Conservation (phyloP, 2,113 vertebrate species). For the Serranochromis macrocephalus region DNA sequence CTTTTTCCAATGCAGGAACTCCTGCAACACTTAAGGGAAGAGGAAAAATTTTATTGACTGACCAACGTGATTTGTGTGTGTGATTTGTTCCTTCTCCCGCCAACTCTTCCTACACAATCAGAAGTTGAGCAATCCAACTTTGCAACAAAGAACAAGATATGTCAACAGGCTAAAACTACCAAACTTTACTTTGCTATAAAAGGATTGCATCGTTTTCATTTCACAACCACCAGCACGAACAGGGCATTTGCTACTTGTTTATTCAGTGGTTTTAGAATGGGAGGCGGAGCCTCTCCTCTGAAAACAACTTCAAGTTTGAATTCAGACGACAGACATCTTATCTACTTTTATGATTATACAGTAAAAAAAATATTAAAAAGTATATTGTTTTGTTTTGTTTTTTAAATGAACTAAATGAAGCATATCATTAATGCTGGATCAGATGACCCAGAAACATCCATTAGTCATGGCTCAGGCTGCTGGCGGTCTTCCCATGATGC, state of each 20-base stretch:
- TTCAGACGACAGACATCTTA: not conserved
- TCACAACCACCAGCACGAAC: accelerated
- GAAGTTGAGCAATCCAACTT: not conserved
- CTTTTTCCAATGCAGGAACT: not conserved
- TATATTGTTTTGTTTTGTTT: not conserved
- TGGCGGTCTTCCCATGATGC: not conserved
- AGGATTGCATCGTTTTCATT: accelerated
- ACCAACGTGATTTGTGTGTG: accelerated
- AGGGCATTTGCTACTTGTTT: not conserved
- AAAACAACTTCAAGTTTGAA: not conserved
- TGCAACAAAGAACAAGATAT: not conserved
- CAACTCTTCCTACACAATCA: not conserved
- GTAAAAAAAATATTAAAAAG: not conserved
- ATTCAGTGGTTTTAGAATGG: not conserved
- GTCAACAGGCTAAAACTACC: not conserved
- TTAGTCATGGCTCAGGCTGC: not conserved
- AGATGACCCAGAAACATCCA: not conserved
- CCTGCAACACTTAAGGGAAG: not conserved
- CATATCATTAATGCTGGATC: not conserved
- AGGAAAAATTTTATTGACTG: accelerated
- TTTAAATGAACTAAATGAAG: not conserved
- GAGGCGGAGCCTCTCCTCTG: not conserved
- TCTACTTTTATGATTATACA: not conserved
- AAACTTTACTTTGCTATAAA: not conserved
- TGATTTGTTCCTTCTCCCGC: not conserved